Evolutionary conservation across 1,140 invertebrate species (phyloP).

Genomic region (Heliconius congener): DNA sequence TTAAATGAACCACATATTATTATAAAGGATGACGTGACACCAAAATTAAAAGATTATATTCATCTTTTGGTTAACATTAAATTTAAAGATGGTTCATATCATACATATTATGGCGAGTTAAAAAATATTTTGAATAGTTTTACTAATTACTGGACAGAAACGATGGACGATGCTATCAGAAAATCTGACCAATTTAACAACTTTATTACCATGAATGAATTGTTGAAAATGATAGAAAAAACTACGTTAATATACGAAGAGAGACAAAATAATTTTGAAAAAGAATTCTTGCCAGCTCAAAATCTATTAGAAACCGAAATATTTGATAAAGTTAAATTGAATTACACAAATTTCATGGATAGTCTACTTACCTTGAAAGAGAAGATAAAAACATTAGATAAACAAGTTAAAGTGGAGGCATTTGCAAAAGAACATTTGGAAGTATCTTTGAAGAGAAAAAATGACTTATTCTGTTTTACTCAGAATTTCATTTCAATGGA

Average conservation of each 20-base stretch:
- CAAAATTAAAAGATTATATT: constrained; percentile 50
- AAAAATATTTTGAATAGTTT: constrained; percentile 57
- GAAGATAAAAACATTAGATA: constrained; percentile 47
- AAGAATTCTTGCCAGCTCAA: constrained; percentile 49
- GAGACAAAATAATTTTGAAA: constrained; percentile 51
- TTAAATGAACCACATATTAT: constrained; percentile 45
- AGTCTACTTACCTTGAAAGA: constrained; percentile 40
- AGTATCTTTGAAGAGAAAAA: constrained; percentile 46
- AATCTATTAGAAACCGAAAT: constrained; percentile 42
- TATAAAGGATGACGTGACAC: constrained; percentile 44
- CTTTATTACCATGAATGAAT: constrained; percentile 39
- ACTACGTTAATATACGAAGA: constrained; percentile 48
- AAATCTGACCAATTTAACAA: constrained; percentile 49
- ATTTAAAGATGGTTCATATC: constrained; percentile 48
- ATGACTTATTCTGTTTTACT: constrained; percentile 50
- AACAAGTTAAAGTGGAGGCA: constrained; percentile 49
- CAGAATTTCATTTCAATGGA: constrained; percentile 49
- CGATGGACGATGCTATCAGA: constrained; percentile 51
- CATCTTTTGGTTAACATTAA: constrained; percentile 42
- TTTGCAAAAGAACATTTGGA: constrained; percentile 54
- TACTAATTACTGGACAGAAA: constrained; percentile 46
- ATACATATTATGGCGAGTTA: constrained; percentile 57
- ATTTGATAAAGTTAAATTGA: constrained; percentile 46
- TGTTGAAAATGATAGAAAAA: constrained; percentile 44
- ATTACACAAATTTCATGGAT: constrained; percentile 38